These are phyloP conservation scores for Notarius quadriscutis DNA, from an alignment of 2,113 vertebrate species.

Conservation along the genomic window DNA sequence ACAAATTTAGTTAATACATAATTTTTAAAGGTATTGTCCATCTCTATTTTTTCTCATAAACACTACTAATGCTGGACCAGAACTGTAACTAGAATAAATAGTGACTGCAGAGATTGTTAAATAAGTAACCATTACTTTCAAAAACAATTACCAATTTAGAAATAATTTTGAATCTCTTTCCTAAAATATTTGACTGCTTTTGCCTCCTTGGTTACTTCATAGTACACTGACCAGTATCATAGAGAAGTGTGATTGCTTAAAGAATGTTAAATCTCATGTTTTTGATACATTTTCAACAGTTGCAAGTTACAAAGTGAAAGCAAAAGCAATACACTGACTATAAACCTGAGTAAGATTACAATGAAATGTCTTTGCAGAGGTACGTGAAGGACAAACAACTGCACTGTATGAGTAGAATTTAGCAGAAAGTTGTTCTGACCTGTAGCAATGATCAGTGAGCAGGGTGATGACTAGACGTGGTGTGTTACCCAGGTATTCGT, in stretches of 20 bases:
- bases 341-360: background rate
- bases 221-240: background rate
- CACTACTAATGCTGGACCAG: background rate
- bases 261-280: background rate
- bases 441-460: conserved; percentile 89
- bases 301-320: background rate
- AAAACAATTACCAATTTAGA: background rate
- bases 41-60: background rate
- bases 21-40: background rate
- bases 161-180: background rate
- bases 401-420: background rate
- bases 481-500: conserved; percentile 80
- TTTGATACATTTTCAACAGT: background rate
- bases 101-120: background rate
- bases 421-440: conserved; percentile 66
- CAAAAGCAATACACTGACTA: background rate
- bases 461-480: conserved; percentile 77
- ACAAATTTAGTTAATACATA: background rate
- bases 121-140: background rate
- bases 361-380: background rate
- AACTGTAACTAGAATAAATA: background rate
- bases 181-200: background rate
- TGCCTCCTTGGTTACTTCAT: background rate
- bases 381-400: background rate
- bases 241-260: background rate